Conservation (phyloP, 2,113 vertebrate genomes). For the Colistium nudipinnis region DNA sequence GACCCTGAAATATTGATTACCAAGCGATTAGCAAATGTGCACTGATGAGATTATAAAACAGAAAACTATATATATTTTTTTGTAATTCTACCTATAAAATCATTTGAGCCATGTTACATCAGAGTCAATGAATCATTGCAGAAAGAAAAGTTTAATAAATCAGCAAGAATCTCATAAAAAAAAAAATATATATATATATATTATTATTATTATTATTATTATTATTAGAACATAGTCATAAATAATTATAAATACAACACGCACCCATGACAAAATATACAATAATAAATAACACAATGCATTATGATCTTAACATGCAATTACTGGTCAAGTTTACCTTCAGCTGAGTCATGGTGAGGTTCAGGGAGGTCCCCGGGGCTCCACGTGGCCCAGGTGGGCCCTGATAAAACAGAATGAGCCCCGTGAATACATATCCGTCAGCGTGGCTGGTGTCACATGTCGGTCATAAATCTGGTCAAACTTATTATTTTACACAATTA, state of each 20-base stretch:
- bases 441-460: neutral
- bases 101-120: too few species aligned
- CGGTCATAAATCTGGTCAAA: neutral
- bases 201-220: too few species aligned
- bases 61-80: too few species aligned
- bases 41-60: too few species aligned
- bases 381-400: constrained; percentile 81
- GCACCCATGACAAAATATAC: neutral
- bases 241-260: too few species aligned
- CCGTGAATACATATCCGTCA: neutral
- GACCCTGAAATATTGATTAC: constrained; percentile 57
- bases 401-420: constrained; percentile 62
- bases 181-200: too few species aligned
- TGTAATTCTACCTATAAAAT: too few species aligned
- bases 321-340: constrained; percentile 66
- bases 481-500: neutral
- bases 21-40: neutral
- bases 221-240: too few species aligned
- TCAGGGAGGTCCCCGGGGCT: constrained; percentile 65
- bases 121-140: too few species aligned
- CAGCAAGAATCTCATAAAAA: too few species aligned
- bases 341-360: constrained; percentile 76
- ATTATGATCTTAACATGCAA: neutral
- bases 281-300: neutral
- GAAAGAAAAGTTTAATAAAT: too few species aligned